These are phyloP conservation scores for Gracilinanus agilis DNA, from an alignment of 2,113 vertebrate genomes.

Conservation along the genomic window DNA sequence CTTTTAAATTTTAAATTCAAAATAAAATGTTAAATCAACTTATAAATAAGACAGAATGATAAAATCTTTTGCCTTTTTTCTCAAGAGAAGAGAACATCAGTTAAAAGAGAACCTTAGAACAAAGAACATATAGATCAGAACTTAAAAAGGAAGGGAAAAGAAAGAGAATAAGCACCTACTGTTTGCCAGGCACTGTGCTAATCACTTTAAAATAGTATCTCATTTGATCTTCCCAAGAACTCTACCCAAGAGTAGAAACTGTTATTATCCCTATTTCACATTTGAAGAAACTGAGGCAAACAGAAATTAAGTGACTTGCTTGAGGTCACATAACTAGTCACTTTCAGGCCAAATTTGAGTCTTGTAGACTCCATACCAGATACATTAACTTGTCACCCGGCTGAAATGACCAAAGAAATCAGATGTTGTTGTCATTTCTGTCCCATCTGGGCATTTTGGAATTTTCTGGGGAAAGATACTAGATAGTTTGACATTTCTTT, in stretches of 20 bases:
- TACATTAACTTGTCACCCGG: background rate
- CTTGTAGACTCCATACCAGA: background rate
- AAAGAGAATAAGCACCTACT: background rate
- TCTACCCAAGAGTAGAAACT: background rate
- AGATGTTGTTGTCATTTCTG: too few relatives aligned
- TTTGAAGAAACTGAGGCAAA: background rate
- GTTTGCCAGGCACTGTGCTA: background rate
- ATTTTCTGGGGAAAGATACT: too few relatives aligned
- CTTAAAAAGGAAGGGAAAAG: background rate
- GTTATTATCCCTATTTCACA: background rate
- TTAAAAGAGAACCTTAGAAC: background rate
- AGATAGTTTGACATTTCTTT: too few relatives aligned
- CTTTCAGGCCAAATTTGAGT: background rate
- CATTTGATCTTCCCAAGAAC: background rate
- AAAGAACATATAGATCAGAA: background rate
- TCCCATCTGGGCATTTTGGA: too few relatives aligned
- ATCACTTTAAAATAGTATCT: background rate
- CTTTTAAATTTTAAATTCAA: background rate
- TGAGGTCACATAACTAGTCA: background rate
- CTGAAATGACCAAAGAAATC: background rate
- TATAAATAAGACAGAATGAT: too few relatives aligned
- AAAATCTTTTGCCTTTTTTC: background rate
- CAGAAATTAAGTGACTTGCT: too few relatives aligned
- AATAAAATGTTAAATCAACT: background rate
- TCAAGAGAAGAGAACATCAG: background rate